phyloP scores from a whole-genome alignment of 2,888 invertebrate genomes.

The Callyntrura guangdongensis region DNA sequence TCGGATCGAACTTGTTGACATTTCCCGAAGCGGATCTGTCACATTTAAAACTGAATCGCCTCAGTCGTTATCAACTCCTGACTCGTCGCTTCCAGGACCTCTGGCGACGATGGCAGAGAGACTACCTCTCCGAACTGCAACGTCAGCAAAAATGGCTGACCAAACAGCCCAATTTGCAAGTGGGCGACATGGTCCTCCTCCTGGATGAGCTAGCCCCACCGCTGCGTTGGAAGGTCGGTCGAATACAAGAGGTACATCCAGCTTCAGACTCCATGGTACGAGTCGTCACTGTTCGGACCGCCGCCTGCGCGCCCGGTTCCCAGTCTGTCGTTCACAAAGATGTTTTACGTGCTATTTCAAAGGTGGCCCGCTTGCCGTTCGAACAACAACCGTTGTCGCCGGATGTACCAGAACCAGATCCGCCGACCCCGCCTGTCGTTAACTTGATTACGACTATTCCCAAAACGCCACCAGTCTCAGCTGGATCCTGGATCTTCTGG shows the following conservation, averaged over 20 bases:
- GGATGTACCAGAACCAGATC: background rate
- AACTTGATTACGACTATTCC: too few relatives aligned
- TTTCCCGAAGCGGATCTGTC: constrained; percentile 51
- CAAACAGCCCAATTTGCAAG: constrained; percentile 39
- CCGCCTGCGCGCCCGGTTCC: too few relatives aligned
- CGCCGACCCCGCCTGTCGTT: background rate
- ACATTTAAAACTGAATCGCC: constrained; percentile 58
- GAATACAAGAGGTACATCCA: constrained; percentile 61
- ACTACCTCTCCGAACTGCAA: constrained; percentile 69
- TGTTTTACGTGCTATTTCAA: too few relatives aligned
- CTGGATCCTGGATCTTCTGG: too few relatives aligned
- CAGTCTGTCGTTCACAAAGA: too few relatives aligned
- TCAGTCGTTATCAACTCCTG: constrained; percentile 64
- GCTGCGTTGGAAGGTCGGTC: constrained; percentile 64
- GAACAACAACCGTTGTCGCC: too few relatives aligned
- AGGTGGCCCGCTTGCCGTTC: too few relatives aligned
- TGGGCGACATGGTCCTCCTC: constrained; percentile 72
- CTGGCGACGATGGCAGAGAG: constrained; percentile 72
- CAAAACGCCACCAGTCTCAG: too few relatives aligned
- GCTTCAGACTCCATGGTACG: constrained; percentile 63
- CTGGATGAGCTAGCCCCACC: constrained; percentile 4
- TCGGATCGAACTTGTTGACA: constrained; percentile 83
- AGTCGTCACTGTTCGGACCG: too few relatives aligned
- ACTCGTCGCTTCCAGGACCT: constrained; percentile 52
- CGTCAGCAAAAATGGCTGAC: constrained; percentile 29